These are phyloP conservation scores for Amyelois transitella DNA, from an alignment of 1,140 invertebrate genomes.

Conservation along the genomic window DNA sequence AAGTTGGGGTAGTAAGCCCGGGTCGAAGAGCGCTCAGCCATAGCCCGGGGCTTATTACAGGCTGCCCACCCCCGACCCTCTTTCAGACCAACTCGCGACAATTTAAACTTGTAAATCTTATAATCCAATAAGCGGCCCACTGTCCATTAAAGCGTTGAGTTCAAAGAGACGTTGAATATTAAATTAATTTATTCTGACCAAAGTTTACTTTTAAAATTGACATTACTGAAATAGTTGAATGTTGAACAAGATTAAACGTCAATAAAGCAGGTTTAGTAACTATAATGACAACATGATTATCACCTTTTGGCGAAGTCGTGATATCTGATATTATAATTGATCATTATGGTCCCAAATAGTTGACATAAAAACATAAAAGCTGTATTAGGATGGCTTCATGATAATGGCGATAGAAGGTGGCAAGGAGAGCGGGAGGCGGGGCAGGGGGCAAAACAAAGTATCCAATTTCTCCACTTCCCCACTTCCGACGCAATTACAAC, in stretches of 20 bases:
- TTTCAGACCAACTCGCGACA: conserved; percentile 39
- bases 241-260: too few species aligned
- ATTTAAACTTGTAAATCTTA: conserved; percentile 59
- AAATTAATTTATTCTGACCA: conserved; percentile 7
- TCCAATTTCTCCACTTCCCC: conserved; percentile 68
- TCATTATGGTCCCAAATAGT: background rate
- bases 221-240: too few species aligned
- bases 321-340: background rate
- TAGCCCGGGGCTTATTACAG: conserved; percentile 37
- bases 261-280: too few species aligned
- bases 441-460: conserved; percentile 57
- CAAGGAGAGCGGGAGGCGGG: conserved; percentile 17
- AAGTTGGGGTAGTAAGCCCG: conserved; percentile 24
- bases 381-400: conserved; percentile 62
- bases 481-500: conserved; percentile 67
- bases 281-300: background rate
- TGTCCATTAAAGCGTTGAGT: conserved; percentile 34
- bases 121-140: conserved; percentile 55
- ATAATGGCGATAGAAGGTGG: conserved; percentile 15
- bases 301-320: background rate
- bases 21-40: conserved; percentile 8
- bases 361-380: background rate
- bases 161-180: conserved; percentile 22
- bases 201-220: background rate
- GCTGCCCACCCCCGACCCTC: conserved; percentile 45